phyloP scores from a whole-genome alignment of 2,888 invertebrate genomes.

The Marronus borbonicus region DNA sequence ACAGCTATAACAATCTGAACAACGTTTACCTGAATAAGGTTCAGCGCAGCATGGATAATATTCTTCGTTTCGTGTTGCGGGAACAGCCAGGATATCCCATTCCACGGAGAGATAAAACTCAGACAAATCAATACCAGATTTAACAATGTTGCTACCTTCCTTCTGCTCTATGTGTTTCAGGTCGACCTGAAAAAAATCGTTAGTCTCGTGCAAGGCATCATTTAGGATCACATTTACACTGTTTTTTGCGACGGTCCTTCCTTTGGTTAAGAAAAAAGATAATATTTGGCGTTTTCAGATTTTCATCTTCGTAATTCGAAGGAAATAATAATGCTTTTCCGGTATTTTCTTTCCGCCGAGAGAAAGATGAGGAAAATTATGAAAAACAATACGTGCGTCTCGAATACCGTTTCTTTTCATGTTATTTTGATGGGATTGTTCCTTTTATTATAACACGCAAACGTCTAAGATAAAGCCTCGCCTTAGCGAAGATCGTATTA shows the following conservation, averaged over 20 bases:
- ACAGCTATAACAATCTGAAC: not conserved
- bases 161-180: slow-evolving; percentile 89
- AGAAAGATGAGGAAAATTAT: not conserved
- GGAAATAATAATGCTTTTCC: not conserved
- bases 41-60: slow-evolving; percentile 92
- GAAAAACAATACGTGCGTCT: slow-evolving; percentile 1
- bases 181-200: slow-evolving; percentile 77
- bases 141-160: slow-evolving; percentile 88
- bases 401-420: not conserved
- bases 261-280: not conserved
- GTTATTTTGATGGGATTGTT: not conserved
- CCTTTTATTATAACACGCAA: too few relatives aligned
- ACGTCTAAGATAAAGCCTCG: too few relatives aligned
- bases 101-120: slow-evolving; percentile 98
- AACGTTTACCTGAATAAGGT: slow-evolving; percentile 84
- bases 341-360: not conserved
- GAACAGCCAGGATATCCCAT: slow-evolving; percentile 97
- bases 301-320: slow-evolving; percentile 11
- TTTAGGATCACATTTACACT: not conserved
- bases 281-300: not conserved
- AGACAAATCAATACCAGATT: slow-evolving; percentile 91
- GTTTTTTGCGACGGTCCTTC: slow-evolving; percentile 1
- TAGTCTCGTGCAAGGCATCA: slow-evolving; percentile 15
- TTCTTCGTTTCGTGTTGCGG: slow-evolving; percentile 91
- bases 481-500: too few relatives aligned